These are phyloP conservation scores for Acleris literana DNA, from an alignment of 2,888 invertebrate genomes.

Conservation along the genomic window DNA sequence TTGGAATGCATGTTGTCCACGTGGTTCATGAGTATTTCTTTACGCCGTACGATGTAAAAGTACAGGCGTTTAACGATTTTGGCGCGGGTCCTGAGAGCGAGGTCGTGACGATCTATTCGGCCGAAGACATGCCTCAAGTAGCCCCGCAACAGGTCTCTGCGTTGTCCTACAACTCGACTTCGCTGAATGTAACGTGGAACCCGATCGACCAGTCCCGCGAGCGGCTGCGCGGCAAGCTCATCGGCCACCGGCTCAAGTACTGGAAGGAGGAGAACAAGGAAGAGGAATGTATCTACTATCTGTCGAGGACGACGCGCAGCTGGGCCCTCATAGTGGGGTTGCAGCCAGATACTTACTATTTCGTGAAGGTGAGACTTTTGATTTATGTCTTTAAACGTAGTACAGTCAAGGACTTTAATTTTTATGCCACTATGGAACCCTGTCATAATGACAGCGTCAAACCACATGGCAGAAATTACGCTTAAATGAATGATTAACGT, in stretches of 20 bases:
- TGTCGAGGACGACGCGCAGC: conserved; percentile 92
- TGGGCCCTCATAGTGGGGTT: conserved; percentile 97
- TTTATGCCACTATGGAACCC: too few relatives aligned
- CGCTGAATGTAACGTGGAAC: conserved; percentile 95
- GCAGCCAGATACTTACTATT: conserved; percentile 96
- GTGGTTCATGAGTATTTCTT: conserved; percentile 90
- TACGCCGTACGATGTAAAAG: conserved; percentile 92
- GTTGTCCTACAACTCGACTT: conserved; percentile 93
- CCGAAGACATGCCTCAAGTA: conserved; percentile 96
- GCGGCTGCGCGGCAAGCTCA: conserved; percentile 93
- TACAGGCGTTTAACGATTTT: conserved; percentile 91
- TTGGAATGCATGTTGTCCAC: conserved; percentile 90
- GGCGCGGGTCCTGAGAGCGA: conserved; percentile 93
- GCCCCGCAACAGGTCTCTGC: conserved; percentile 93
- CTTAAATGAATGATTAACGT: too few relatives aligned
- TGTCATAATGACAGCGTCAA: too few relatives aligned
- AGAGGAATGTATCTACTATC: conserved; percentile 91
- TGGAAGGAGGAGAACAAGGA: conserved; percentile 91
- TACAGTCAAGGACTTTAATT: too few relatives aligned
- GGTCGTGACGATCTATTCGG: conserved; percentile 89
- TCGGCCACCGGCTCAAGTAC: conserved; percentile 96
- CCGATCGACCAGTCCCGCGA: conserved; percentile 93
- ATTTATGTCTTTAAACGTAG: background rate
- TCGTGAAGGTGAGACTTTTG: conserved; percentile 86
- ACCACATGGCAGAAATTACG: too few relatives aligned